These are phyloP conservation scores for Popillia japonica DNA, from an alignment of 1,140 invertebrate genomes.

Conservation along the genomic window DNA sequence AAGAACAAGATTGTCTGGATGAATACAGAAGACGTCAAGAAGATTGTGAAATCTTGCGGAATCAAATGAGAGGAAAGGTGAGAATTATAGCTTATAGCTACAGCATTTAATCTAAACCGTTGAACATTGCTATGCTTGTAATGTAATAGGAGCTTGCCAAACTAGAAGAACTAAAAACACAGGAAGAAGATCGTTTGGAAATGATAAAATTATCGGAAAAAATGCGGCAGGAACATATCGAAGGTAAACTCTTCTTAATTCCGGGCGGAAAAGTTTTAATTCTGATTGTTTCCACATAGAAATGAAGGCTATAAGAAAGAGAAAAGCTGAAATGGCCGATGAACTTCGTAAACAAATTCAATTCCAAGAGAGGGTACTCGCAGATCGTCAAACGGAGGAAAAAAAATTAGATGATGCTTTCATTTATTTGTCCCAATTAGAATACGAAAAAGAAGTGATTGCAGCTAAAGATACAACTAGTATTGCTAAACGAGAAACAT, in stretches of 20 bases:
- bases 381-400: constrained; percentile 52
- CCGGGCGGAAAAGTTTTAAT: neutral
- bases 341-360: constrained; percentile 54
- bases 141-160: constrained; percentile 43
- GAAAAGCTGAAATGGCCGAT: constrained; percentile 47
- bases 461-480: constrained; percentile 45
- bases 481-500: constrained; percentile 49
- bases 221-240: constrained; percentile 51
- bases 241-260: constrained; percentile 39
- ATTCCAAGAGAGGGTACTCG: constrained; percentile 48
- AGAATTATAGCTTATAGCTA: neutral
- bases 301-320: constrained; percentile 14
- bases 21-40: constrained; percentile 46
- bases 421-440: constrained; percentile 46
- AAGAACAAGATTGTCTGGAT: constrained; percentile 53
- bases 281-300: neutral
- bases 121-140: neutral
- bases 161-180: constrained; percentile 46
- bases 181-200: constrained; percentile 52
- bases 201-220: constrained; percentile 50
- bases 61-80: constrained; percentile 55
- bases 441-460: constrained; percentile 51
- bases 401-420: constrained; percentile 51
- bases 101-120: neutral
- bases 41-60: constrained; percentile 50